Evolutionary conservation across 2,797 vertebrate species (phyloP), one percentile per base, ranked within the genome.

Genomic region (Phoeniculus purpureus): DNA sequence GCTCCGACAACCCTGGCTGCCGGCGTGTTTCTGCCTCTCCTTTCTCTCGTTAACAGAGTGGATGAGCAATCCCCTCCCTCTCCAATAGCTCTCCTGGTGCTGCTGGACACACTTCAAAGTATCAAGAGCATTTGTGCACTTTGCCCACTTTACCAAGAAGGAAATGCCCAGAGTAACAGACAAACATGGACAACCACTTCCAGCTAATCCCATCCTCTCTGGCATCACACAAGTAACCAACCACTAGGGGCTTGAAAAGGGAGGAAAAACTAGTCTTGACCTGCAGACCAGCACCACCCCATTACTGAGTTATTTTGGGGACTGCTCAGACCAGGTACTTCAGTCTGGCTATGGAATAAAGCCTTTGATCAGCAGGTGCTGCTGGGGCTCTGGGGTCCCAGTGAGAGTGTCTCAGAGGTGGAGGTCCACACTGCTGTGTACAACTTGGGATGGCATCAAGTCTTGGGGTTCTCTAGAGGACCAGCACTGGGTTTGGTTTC

Each of bases 11-110:
- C 45, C 20, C 45, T 20, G 45, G 45, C 43, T 43, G 16, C 43
- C 43, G 14, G 43, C 16, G 43, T 43, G 43, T 16, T 43, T 43
- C 43, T 43, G 14, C 16, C 43, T 62, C 87, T 54, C 15, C 70
- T 50, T 66, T 48, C 47, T 51, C 73, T 94, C 76, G 81, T 90
- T 94, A 94, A 54, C 76, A 94, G 56, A 81, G 56, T 9, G 77
- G 54, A 61, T 32, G 23, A 91, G 48, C 75, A 94, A 68, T 92
- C 66, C 56, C 32, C 86, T 59, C 87, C 73, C 83, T 81, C 87
- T 81, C 87, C 78, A 87, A 93, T 90, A 70, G 71, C 10, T 17
- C 50, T 91, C 85, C 92, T 92, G 25, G 55, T 92, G 86, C 37
- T 92, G 51, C 72, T 95, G 87, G 66, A 90, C 71, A 86, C 55